Conservation (phyloP, 2,888 invertebrate species). For the Chrysolina oricalcia region DNA sequence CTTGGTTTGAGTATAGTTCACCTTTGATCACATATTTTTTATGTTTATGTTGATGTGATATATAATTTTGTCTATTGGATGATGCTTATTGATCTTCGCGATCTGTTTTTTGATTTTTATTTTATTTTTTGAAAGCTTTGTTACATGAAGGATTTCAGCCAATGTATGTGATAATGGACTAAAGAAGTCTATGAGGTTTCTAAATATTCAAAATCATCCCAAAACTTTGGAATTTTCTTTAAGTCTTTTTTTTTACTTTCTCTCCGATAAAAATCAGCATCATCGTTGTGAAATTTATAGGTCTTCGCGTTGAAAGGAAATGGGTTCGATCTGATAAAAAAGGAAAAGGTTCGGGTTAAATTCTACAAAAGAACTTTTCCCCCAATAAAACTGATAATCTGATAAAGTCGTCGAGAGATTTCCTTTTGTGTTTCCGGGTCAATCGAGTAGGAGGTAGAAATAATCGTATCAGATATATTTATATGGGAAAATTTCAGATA, state of each 20-base stretch:
- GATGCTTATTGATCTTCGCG: too few species aligned
- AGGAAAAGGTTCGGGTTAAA: constrained; percentile 15
- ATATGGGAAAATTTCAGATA: background rate
- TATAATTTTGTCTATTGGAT: too few species aligned
- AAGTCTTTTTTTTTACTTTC: background rate
- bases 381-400: constrained; percentile 15
- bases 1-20: too few species aligned
- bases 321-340: constrained; percentile 11
- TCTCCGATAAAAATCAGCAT: constrained; percentile 2
- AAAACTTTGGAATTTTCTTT: background rate
- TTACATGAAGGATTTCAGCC: too few species aligned
- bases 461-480: background rate
- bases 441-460: background rate
- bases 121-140: too few species aligned
- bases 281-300: constrained; percentile 15
- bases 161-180: too few species aligned
- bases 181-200: too few species aligned
- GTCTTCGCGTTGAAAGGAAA: constrained; percentile 6
- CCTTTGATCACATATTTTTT: too few species aligned
- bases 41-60: too few species aligned
- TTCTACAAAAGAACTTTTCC: constrained; percentile 14
- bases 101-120: too few species aligned
- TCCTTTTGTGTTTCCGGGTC: background rate
- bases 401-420: constrained; percentile 11
- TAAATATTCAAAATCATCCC: too few species aligned